phyloP scores from a whole-genome alignment of 1,140 invertebrate genomes.

The Fopius arisanus region DNA sequence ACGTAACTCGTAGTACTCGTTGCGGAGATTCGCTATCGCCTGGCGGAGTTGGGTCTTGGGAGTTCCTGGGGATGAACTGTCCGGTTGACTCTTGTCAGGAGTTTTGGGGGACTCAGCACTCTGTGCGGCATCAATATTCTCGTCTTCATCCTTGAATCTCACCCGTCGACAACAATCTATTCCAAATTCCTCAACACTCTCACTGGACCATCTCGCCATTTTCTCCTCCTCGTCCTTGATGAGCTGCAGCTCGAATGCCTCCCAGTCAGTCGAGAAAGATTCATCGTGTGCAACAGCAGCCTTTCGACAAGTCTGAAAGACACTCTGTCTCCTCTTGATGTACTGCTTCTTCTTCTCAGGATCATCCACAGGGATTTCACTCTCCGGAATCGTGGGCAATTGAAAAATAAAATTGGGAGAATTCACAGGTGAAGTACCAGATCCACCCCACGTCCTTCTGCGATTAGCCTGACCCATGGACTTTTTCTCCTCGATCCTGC shows the following conservation, averaged over 20 bases:
- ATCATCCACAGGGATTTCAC: constrained; percentile 16
- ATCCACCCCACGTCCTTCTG: constrained; percentile 2
- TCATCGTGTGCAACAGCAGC: not conserved
- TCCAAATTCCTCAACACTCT: not conserved
- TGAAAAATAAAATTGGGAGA: not conserved
- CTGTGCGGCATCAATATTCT: not conserved
- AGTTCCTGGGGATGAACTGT: constrained; percentile 38
- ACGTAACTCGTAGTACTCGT: constrained; percentile 40
- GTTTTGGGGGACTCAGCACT: constrained; percentile 4
- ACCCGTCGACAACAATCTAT: constrained; percentile 14
- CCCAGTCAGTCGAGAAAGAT: constrained; percentile 43
- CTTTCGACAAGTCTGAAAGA: not conserved
- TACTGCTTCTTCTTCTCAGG: constrained; percentile 21
- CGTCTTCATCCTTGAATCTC: constrained; percentile 20
- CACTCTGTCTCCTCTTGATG: constrained; percentile 22
- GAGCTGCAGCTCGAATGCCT: constrained; percentile 50
- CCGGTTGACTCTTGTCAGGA: not conserved
- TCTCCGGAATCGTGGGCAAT: constrained; percentile 46
- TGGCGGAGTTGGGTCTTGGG: constrained; percentile 44
- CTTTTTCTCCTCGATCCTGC: not conserved
- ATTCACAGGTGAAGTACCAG: not conserved
- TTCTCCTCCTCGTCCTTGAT: constrained; percentile 39
- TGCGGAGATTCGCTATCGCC: constrained; percentile 35
- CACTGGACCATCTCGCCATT: constrained; percentile 18
- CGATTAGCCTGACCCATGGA: not conserved